A percentile compares a stretch with the other conserved stretches of the same genome.
Evolutionary conservation across 2,113 vertebrate species (phyloP).

Genomic region (Chaetodon auriga): DNA sequence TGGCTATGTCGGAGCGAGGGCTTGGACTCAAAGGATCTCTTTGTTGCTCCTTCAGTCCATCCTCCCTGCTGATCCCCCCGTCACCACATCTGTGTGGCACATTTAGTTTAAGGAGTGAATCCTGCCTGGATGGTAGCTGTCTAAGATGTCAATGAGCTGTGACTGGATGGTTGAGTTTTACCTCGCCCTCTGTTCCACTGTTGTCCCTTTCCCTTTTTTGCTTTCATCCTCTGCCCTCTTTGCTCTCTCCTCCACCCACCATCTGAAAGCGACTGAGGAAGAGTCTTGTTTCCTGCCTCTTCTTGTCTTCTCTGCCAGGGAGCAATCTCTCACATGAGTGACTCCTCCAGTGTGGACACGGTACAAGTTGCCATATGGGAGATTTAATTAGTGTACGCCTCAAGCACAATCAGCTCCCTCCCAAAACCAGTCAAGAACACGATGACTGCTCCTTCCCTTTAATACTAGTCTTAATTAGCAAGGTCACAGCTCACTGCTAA

Average conservation of each 20-base stretch:
- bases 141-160: slow-evolving; percentile 20
- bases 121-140: slow-evolving; percentile 32
- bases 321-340: slow-evolving; percentile 69
- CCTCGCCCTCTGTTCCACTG: slow-evolving; percentile 1
- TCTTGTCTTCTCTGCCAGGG: slow-evolving; percentile 50
- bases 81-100: slow-evolving; percentile 75
- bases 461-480: slow-evolving; percentile 68
- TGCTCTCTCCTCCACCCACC: slow-evolving; percentile 17
- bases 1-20: slow-evolving; percentile 41
- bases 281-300: slow-evolving; percentile 49
- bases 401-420: slow-evolving; percentile 63
- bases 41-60: slow-evolving; percentile 64
- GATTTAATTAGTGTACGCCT: slow-evolving; percentile 80
- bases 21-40: slow-evolving; percentile 73
- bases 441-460: slow-evolving; percentile 56
- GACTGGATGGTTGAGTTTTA: slow-evolving; percentile 15
- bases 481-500: slow-evolving; percentile 49
- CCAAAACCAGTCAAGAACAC: slow-evolving; percentile 56
- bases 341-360: slow-evolving; percentile 70
- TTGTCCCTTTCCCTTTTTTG: not conserved
- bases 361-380: slow-evolving; percentile 81
- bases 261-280: slow-evolving; percentile 41
- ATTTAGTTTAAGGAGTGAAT: slow-evolving; percentile 59
- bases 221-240: slow-evolving; percentile 9
- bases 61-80: slow-evolving; percentile 35